Conservation (phyloP, 2,113 vertebrate species). For the Ailuropoda melanoleuca region DNA sequence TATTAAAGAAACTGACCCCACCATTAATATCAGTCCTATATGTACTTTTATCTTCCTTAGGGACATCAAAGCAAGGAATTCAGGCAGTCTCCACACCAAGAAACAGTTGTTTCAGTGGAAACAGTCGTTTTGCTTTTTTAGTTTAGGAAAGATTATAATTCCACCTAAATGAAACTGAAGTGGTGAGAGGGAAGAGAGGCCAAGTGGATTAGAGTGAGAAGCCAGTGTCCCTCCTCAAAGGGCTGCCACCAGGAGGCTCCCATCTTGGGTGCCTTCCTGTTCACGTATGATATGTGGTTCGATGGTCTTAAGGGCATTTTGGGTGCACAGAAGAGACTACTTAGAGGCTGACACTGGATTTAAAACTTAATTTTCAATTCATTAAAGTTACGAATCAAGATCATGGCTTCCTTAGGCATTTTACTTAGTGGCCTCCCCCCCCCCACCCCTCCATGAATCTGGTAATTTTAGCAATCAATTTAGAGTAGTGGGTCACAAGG, state of each 20-base stretch:
- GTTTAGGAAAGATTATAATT: neutral
- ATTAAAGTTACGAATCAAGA: neutral
- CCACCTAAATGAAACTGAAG: neutral
- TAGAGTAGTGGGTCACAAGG: neutral
- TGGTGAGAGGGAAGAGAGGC: neutral
- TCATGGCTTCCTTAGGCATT: neutral
- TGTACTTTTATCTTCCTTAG: neutral
- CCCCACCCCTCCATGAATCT: neutral
- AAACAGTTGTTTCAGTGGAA: neutral
- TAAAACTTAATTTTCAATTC: neutral
- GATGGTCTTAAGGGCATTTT: neutral
- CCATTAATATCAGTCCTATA: neutral
- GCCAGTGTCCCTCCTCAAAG: too few relatives aligned
- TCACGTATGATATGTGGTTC: neutral
- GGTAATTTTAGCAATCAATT: neutral
- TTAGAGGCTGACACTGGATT: neutral
- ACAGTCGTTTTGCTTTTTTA: neutral
- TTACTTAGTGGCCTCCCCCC: neutral
- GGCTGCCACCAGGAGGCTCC: too few relatives aligned
- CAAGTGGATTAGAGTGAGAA: neutral
- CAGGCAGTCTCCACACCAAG: neutral
- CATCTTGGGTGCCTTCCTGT: neutral
- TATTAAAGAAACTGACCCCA: neutral
- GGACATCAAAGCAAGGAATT: neutral
- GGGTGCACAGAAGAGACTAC: neutral